Percentiles rank a stretch among this genome's conserved stretches.
phyloP scores from a whole-genome alignment of 2,888 invertebrate genomes.

The Andrena minutula region DNA sequence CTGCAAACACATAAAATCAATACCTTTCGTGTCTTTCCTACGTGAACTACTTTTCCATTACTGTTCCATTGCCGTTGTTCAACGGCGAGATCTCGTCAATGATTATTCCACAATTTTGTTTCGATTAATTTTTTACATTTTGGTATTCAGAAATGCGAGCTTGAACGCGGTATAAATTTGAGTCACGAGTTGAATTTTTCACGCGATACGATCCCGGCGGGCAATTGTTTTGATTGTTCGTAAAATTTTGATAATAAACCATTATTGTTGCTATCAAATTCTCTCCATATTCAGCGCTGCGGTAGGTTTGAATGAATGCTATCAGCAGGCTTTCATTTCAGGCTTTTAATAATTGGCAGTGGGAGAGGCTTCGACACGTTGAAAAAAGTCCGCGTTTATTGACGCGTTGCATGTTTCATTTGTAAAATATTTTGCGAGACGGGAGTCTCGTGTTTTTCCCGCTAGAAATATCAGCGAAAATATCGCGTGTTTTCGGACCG shows the following conservation, averaged over 20 bases:
- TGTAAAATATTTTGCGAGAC: background rate
- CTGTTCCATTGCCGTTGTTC: background rate
- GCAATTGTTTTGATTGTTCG: constrained; percentile 18
- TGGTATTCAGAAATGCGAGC: background rate
- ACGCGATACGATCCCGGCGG: constrained; percentile 17
- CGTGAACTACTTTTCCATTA: background rate
- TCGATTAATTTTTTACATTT: background rate
- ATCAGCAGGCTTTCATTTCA: constrained; percentile 24
- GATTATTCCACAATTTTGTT: background rate
- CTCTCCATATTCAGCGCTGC: constrained; percentile 10
- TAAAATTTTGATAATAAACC: constrained; percentile 52
- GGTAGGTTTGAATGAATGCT: constrained; percentile 15
- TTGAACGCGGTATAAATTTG: constrained; percentile 8
- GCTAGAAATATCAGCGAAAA: background rate
- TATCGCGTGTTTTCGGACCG: constrained; percentile 25
- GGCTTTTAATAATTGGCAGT: constrained; percentile 54
- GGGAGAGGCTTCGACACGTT: constrained; percentile 25
- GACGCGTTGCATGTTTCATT: background rate
- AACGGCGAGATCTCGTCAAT: background rate
- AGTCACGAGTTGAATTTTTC: constrained; percentile 31
- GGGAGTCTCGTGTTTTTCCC: background rate
- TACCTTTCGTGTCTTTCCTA: background rate
- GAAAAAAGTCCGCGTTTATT: constrained; percentile 42
- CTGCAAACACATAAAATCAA: constrained; percentile 8
- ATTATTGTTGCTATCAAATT: constrained; percentile 39